Evolutionary conservation across 2,888 invertebrate species (phyloP), one percentile per base, ranked within the genome.

Genomic region (Arctia plantaginis): DNA sequence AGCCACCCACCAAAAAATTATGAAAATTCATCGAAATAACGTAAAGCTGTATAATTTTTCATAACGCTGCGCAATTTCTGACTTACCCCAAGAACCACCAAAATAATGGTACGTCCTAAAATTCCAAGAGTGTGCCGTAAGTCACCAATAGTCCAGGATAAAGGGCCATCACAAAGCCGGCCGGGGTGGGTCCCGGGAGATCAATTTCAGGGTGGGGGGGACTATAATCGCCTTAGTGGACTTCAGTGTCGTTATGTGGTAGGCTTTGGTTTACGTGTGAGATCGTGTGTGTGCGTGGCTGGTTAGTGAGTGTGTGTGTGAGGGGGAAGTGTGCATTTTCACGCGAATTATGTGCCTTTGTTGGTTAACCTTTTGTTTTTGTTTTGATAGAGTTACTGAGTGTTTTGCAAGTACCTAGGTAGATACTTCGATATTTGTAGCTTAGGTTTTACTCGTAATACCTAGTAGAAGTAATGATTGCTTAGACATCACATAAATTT

Each of bases 221-320:
- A n/a, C 77, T 76, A 77, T 84, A 84, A 84, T 84, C 83, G 83
- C 85, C 85, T 84, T 84, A 84, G 77, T 80, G 82, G 81, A 84
- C 78, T 84, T 73, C 72, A 80, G 83, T 82, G 82, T 79, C 82
- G 84, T 84, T 81, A 83, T 83, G 83, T 77, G 83, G 83, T 71
- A 77, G 78, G 77, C 72, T 80, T 82, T 73, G 82, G 72, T 83
- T 77, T 70, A 71, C 47, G 66, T 66, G 69, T 67, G 62, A 35
- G 30, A 3, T 3, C 47, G 67, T 47, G 41, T 73, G 44, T 41
- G 69, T 67, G 47, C 72, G 47, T 72, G 69, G 6, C 10, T 35
- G 51, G 20, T 23, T 8, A 12, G 55, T 59, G 65, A 8, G 15
- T 73, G 55, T 41, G 51, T 74, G 65, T 51, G 72, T 33, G 41